Evolutionary conservation across 2,888 invertebrate species (phyloP).

Genomic region (Lepetodrilus schrolli): DNA sequence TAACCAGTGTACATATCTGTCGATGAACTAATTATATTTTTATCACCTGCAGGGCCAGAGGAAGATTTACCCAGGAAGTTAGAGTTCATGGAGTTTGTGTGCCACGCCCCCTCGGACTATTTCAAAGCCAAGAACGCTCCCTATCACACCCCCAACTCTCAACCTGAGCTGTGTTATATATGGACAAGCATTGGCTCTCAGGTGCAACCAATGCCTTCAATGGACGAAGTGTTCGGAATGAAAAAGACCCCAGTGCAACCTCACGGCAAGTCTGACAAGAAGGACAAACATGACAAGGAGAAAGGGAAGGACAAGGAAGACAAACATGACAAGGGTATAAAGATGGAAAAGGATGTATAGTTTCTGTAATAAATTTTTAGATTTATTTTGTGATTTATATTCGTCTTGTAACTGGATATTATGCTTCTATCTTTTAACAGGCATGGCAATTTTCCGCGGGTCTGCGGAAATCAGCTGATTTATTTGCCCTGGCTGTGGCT

Average conservation of each 20-base stretch:
- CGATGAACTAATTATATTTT: no score
- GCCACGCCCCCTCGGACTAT: constrained; percentile 94
- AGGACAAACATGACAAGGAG: constrained; percentile 30
- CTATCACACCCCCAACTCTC: constrained; percentile 79
- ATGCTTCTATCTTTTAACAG: no score
- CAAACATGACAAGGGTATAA: constrained; percentile 25
- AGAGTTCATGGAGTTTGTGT: constrained; percentile 91
- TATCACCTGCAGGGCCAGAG: constrained; percentile 87
- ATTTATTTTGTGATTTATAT: not conserved
- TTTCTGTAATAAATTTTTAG: not conserved
- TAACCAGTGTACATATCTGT: no score
- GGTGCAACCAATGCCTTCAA: constrained; percentile 62
- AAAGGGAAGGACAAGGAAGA: constrained; percentile 32
- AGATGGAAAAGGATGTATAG: constrained; percentile 30
- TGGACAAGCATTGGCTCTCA: constrained; percentile 71
- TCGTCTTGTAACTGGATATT: no score
- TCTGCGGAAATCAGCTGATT: no score
- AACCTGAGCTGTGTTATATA: constrained; percentile 72
- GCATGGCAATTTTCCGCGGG: no score
- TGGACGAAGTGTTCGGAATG: constrained; percentile 68
- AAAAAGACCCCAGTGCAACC: constrained; percentile 24
- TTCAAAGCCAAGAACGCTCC: constrained; percentile 83
- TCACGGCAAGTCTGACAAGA: not conserved
- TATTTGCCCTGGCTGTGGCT: no score
- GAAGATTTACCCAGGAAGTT: constrained; percentile 91